Evolutionary conservation across 2,888 invertebrate species (phyloP), one percentile per base, ranked within the genome.

Genomic region (Esperia sulphurella): DNA sequence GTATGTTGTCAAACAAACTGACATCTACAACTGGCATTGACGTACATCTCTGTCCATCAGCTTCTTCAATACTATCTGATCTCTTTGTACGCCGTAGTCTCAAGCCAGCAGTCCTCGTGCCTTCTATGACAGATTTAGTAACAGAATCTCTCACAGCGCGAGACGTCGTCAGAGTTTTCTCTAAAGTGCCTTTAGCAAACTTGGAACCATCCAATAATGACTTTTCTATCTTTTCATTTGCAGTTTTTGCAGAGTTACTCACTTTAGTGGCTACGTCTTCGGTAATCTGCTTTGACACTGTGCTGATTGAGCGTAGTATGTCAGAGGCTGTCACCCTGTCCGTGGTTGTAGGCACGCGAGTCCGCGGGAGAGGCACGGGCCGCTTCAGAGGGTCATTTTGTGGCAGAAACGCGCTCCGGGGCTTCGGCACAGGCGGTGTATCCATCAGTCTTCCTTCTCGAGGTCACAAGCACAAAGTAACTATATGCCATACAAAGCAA

Each of bases 1-100:
- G 91, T 53, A 93, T 92, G 41, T 91, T 91, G 61, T 91, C 92
- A 83, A 94, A 94, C 9, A 93, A 79, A 65, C 90, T 87, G 6
- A 91, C 85, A 62, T 92, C 90, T 37, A 83, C 86, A 14, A 75
- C 80, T 8, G 92, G 92, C 88, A 92, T 83, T 0, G 92, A 92
- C 0, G 90, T 84, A 68, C 91, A 91, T 52, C 91, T 79, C 35
- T 86, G 84, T 29, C 73, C 59, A 12, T 78, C 72, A 8, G 48
- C 53, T 21, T 69, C 67, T 38, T 70, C 71, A 10, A 44, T 42
- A 38, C 46, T 57, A 1, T 79, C 82, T 14, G 52, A 29, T 59
- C 76, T 87, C 53, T 72, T 84, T 1, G 70, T 56, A 39, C 72
- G 71, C 0, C 85, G 68, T 35, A 88, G 58, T 76, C 86, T 76